These are phyloP conservation scores for Drosophila falleni DNA, from an alignment of 2,888 invertebrate genomes.

Conservation along the genomic window DNA sequence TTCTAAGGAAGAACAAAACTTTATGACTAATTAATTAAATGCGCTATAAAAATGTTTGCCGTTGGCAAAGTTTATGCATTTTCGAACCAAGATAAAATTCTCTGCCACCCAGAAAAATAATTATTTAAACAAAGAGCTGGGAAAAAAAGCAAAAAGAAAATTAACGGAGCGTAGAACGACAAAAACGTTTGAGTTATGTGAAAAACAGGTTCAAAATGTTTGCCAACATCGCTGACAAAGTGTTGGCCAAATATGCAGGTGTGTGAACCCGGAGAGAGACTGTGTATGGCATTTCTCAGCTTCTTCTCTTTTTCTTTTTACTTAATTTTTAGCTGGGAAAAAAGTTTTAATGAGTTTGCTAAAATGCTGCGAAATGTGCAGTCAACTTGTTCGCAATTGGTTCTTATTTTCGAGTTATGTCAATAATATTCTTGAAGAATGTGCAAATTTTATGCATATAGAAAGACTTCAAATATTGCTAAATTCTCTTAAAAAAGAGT, in stretches of 20 bases:
- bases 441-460: neutral
- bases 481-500: too few relatives aligned
- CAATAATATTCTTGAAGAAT: slow-evolving; percentile 8
- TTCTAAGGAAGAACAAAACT: slow-evolving; percentile 66
- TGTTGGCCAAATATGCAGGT: slow-evolving; percentile 59
- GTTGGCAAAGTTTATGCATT: slow-evolving; percentile 64
- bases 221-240: slow-evolving; percentile 42
- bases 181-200: slow-evolving; percentile 55
- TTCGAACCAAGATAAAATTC: slow-evolving; percentile 55
- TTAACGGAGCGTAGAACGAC: slow-evolving; percentile 31
- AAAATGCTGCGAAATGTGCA: slow-evolving; percentile 68
- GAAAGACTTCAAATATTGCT: neutral
- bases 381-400: slow-evolving; percentile 38
- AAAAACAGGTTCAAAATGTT: slow-evolving; percentile 63
- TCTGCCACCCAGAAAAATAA: slow-evolving; percentile 46
- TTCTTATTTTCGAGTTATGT: slow-evolving; percentile 36
- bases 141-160: slow-evolving; percentile 21
- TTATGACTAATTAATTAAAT: slow-evolving; percentile 81
- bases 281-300: slow-evolving; percentile 42
- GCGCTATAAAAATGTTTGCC: slow-evolving; percentile 74
- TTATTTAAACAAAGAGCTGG: slow-evolving; percentile 52
- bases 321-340: slow-evolving; percentile 28
- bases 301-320: neutral
- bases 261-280: slow-evolving; percentile 14
- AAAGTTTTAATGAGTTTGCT: slow-evolving; percentile 83